phyloP scores from a whole-genome alignment of 2,888 invertebrate species.

The Synanthedon andrenaeformis region DNA sequence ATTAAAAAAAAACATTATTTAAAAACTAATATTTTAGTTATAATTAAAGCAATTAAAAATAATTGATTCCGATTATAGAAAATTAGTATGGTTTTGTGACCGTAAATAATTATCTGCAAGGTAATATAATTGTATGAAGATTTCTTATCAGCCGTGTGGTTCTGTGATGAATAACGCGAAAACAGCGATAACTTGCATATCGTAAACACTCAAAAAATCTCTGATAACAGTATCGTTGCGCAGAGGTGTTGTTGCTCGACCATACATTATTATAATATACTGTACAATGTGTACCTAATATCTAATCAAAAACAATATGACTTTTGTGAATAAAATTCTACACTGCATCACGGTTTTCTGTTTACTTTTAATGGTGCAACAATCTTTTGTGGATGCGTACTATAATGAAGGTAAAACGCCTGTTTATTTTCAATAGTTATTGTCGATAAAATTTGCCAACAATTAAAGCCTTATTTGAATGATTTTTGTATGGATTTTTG shows the following conservation, averaged over 20 bases:
- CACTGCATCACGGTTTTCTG: conserved; percentile 23
- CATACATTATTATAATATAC: not conserved
- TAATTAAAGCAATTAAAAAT: too few relatives aligned
- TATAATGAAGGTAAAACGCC: not conserved
- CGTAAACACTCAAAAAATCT: conserved; percentile 35
- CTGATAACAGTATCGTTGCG: conserved; percentile 27
- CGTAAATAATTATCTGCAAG: too few relatives aligned
- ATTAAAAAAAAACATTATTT: too few relatives aligned
- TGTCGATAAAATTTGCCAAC: too few relatives aligned
- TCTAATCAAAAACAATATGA: conserved; percentile 1
- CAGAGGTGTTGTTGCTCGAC: conserved; percentile 5
- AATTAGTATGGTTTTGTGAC: too few relatives aligned
- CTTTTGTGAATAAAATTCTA: conserved; percentile 23
- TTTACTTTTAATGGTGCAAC: conserved; percentile 25
- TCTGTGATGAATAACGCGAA: conserved; percentile 26
- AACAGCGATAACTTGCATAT: conserved; percentile 22
- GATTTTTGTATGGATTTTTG: too few relatives aligned
- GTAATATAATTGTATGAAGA: too few relatives aligned
- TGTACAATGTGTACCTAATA: not conserved
- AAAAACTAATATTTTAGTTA: too few relatives aligned
- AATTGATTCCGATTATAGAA: too few relatives aligned
- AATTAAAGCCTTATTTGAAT: too few relatives aligned
- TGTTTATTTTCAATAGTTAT: too few relatives aligned
- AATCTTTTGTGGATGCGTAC: not conserved
- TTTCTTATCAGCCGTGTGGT: conserved; percentile 12